Evolutionary conservation across 2,888 invertebrate species (phyloP).

Genomic region (Clitarchus hookeri): DNA sequence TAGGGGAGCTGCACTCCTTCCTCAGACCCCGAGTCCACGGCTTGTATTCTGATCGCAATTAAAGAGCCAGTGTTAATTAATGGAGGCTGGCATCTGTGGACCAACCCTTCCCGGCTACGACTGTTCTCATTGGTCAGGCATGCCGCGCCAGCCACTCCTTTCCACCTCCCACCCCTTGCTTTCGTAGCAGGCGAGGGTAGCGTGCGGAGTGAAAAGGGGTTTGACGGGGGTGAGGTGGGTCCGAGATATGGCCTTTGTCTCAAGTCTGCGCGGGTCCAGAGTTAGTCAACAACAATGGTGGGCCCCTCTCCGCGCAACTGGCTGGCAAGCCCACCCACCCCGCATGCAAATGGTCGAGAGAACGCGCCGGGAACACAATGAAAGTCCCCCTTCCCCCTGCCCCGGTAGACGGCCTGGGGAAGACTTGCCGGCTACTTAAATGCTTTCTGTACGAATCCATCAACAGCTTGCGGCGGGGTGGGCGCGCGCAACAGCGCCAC

Average conservation of each 20-base stretch:
- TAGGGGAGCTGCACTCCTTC: not conserved
- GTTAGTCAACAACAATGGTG: slow-evolving; percentile 25
- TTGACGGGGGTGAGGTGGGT: not conserved
- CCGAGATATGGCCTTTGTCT: slow-evolving; percentile 20
- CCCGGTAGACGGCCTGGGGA: not conserved
- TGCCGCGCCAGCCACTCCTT: not conserved
- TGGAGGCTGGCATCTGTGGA: slow-evolving; percentile 19
- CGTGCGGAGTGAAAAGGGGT: not conserved
- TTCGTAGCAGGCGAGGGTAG: not conserved
- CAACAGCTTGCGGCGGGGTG: not conserved
- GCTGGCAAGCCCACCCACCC: not conserved
- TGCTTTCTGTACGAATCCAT: slow-evolving; percentile 26
- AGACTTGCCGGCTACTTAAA: slow-evolving; percentile 21
- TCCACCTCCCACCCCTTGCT: not conserved
- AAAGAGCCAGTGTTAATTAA: slow-evolving; percentile 27
- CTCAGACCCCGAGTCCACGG: not conserved
- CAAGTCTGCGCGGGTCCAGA: slow-evolving; percentile 19
- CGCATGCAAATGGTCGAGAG: not conserved
- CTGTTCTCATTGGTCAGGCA: slow-evolving; percentile 10
- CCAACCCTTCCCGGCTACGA: slow-evolving; percentile 5
- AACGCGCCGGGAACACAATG: slow-evolving; percentile 3
- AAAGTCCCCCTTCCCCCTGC: not conserved
- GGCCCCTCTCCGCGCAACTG: not conserved
- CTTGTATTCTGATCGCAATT: slow-evolving; percentile 20
- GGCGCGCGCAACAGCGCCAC: not conserved